phyloP scores from a whole-genome alignment of 2,113 vertebrate genomes.

The Cheirogaleus medius region DNA sequence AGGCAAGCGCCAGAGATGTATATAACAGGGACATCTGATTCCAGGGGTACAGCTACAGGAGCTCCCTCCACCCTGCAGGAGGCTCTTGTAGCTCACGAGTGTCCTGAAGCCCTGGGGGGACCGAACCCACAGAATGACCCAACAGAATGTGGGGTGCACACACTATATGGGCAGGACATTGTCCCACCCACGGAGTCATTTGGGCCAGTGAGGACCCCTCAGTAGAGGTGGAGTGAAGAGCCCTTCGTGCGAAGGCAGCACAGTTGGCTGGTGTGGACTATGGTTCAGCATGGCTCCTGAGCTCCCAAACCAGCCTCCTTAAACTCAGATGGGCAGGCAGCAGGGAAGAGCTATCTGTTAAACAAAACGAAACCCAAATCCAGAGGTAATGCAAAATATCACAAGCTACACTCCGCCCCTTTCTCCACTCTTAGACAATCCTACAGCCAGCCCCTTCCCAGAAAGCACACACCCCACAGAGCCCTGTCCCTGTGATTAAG shows the following conservation, averaged over 20 bases:
- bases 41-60: not conserved
- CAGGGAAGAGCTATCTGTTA: not conserved
- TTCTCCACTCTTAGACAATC: not conserved
- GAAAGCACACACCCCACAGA: not conserved
- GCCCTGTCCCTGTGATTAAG: constrained; percentile 15
- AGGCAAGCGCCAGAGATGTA: not conserved
- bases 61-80: not conserved
- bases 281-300: not conserved
- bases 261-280: not conserved
- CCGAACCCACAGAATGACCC: not conserved
- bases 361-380: not conserved
- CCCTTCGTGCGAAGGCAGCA: not conserved
- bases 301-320: not conserved
- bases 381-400: not conserved
- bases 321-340: not conserved
- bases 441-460: not conserved
- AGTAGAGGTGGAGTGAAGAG: not conserved
- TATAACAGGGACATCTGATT: not conserved
- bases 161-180: not conserved
- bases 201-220: not conserved
- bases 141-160: not conserved
- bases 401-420: not conserved
- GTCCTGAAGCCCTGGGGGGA: not conserved
- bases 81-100: not conserved
- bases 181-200: not conserved